Evolutionary conservation across 1,140 invertebrate genomes (phyloP), one percentile per base, ranked within the genome.

Genomic region (Eumeta japonica): DNA sequence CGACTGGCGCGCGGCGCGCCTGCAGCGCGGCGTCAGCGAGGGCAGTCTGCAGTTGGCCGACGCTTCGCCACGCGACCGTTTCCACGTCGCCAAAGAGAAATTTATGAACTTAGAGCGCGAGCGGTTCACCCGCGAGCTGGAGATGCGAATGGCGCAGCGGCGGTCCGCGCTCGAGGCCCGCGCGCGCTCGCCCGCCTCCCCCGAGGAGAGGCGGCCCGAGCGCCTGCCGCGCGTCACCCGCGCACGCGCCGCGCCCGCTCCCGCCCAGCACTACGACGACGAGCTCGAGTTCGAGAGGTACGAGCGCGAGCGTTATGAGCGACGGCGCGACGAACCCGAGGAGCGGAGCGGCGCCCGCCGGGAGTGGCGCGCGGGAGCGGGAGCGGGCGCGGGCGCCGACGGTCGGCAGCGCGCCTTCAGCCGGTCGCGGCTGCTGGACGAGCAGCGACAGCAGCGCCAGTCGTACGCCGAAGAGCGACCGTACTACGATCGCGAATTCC

Each of bases 21-120:
- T 72, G 3, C 63, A 70, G 28, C 45, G 70, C 31, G 67, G 65
- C 10, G 57, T 58, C 18, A 74, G 70, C 42, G 70, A 74, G 43
- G 67, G 70, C 12, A 74, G 70, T 33, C 47, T 72, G n/a, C 70
- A 74, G 45, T 10, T 70, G n/a, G 52, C 58, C 0, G 67, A 71
- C 41, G 63, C 75, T 2, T 81, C 83, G 19, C 87, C 87, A 0
- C 78, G 85, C 38, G 87, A 90, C 44, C 79, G 88, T 24, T 90
- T 90, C 59, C 85, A 88, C 49, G 87, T 89, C 50, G 87, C 88
- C 27, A 90, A 89, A 61, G 86, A 90, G 55, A 89, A 89, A 63
- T 90, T 90, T 53, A 78, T 85, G 56, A 81, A 84, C 14, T 79
- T 90, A 70, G 88, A 91, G 62, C 76, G 82, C 43, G 83, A 87